phyloP scores from a whole-genome alignment of 2,888 invertebrate species.

The Eristalis arbustorum region DNA sequence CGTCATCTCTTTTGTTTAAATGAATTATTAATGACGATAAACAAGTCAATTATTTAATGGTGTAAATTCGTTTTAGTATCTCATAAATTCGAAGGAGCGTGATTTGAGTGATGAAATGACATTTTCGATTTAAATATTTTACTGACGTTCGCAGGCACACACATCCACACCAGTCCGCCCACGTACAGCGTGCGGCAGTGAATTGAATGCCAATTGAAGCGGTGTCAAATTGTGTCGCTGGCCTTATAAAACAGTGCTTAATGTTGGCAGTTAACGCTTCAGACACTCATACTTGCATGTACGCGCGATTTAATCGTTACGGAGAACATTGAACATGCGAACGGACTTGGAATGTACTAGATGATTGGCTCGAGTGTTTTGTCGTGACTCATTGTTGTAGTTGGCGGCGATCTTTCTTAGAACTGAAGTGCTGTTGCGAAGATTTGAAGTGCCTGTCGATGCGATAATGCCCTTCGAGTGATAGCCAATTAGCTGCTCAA shows the following conservation, averaged over 20 bases:
- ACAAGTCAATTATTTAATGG: slow-evolving; percentile 25
- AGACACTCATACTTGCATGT: neutral
- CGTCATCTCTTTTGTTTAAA: neutral
- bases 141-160: neutral
- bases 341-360: neutral
- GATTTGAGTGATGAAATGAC: neutral
- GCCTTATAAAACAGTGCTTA: neutral
- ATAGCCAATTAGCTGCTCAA: too few species aligned
- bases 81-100: slow-evolving; percentile 23
- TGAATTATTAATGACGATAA: slow-evolving; percentile 58
- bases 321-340: neutral
- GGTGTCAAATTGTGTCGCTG: neutral
- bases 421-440: too few species aligned
- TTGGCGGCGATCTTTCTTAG: neutral
- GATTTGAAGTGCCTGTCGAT: too few species aligned
- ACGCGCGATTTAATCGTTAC: neutral
- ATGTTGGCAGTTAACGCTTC: neutral
- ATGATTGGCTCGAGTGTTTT: neutral
- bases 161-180: neutral
- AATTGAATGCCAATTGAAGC: neutral
- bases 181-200: neutral
- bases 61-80: slow-evolving; percentile 19
- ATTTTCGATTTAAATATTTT: neutral
- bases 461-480: too few species aligned
- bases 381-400: neutral